Evolutionary conservation across 2,113 vertebrate genomes (phyloP), one percentile per base, ranked within the genome.

Genomic region (Felis catus): DNA sequence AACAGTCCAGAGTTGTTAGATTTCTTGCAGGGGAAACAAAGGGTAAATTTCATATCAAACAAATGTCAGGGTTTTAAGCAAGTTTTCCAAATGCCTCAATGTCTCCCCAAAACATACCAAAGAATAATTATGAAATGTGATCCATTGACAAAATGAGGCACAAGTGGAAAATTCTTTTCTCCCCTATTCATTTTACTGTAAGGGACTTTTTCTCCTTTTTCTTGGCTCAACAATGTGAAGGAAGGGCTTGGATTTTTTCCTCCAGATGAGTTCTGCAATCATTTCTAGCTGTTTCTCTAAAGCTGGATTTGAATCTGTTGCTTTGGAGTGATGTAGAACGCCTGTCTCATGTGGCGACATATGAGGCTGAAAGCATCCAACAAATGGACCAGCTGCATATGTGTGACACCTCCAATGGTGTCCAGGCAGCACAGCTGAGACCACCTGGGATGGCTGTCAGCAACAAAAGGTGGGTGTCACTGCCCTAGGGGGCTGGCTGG

Each of bases 21-120:
- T 92, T 97, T 97, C 41, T 92, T 94, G 88, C 58, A 94, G 81
- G 97, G 97, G 96, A 93, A 96, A 97, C 71, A 92, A 93, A 94
- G 92, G 98, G 97, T 98, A 97, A 96, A 79, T 98, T 98, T 96
- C 91, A 55, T 94, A 71, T 68, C 70, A 92, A 91, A 93, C 18
- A 96, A 96, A 96, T 85, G 61, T 19, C 93, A 85, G 31, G 45
- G 39, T 88, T 92, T 84, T 82, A 61, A 95, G 79, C 4, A 18
- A 86, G 41, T 55, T 93, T 92, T 95, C 92, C 27, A 93, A 79
- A 89, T 66, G 63, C 61, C 12, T 82, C 91, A 82, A 45, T 36
- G n/a, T 81, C 58, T 92, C 58, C 12, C 33, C 51, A 71, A 91
- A 80, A 51, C 55, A 90, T 45, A 87, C 29, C 27, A 91, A 84